Base-by-base conservation (phyloP, 2,113 vertebrate genomes). In the Scophthalmus maximus region DNA sequence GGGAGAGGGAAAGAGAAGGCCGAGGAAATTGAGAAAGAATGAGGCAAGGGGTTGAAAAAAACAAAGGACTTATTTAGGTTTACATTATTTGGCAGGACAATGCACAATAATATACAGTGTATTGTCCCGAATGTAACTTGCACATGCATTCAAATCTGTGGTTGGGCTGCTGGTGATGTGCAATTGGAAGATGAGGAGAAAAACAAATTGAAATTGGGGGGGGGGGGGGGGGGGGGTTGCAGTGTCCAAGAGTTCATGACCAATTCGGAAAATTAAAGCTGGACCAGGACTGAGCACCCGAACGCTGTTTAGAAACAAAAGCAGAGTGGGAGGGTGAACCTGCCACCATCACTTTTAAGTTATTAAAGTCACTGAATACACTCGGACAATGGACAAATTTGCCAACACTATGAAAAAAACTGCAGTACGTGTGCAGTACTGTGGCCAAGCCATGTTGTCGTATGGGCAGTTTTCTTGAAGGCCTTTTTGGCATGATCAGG, bases 261-360 rank as follows among this genome's bases (percentile, higher is more conserved):
- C 83, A 90, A 85, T 89, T 88, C 67, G 76, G 87, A 75, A 91
- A 89, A 90, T 85, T 55, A 83, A 88, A 80, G 20, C 53, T 60
- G 67, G 75, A 85, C 44, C 61, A 26, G 61, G 53, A 76, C 17
- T 1, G 53, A 69, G 63, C 40, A n/a, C 72, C 64, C 60, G 66
- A 61, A 2, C 17, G 26, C 65, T 73, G 47, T 73, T 65, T 40
- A 66, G n/a, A 65, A 81, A 91, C 84, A 88, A 89, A 83, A 85
- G 84, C 70, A 72, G 70, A 75, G 63, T 76, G 79, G 58, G 65
- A 67, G 61, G 64, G 57, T 42, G 25, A 32, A 62, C 66, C 34
- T 56, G 10, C 3, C 69, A 57, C 74, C 78, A 73, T 76, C 84
- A 88, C 78, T 83, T 85, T 88, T 78, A 88, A 73, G 73, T 65